Evolutionary conservation across 2,113 vertebrate species (phyloP).

Genomic region (Chlamydotis undulata): DNA sequence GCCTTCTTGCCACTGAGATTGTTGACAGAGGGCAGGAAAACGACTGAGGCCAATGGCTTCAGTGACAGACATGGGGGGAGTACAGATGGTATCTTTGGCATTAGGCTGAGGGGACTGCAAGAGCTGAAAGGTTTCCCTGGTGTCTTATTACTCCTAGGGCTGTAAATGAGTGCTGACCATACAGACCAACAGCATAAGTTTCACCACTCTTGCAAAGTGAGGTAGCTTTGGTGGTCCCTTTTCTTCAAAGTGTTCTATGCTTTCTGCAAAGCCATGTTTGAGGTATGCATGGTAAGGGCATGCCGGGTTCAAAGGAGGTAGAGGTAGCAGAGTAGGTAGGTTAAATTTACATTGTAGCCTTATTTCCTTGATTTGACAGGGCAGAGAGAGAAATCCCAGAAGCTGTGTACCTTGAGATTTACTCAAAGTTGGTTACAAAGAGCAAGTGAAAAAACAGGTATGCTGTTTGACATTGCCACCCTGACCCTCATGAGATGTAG

Average conservation of each 20-base stretch:
- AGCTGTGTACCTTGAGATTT: not conserved
- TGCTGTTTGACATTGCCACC: not conserved
- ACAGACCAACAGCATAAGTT: not conserved
- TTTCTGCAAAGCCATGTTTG: not conserved
- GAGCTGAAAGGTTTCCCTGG: not conserved
- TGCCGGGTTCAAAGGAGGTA: not conserved
- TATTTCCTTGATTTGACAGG: not conserved
- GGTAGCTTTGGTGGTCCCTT: not conserved
- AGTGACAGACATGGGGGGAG: not conserved
- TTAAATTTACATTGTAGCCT: not conserved
- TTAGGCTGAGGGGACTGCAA: not conserved
- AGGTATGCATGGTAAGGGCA: not conserved
- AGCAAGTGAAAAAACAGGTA: not conserved
- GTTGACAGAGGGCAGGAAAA: not conserved
- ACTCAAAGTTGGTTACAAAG: not conserved
- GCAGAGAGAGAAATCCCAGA: not conserved
- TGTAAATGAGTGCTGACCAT: not conserved
- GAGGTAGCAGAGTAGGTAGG: not conserved
- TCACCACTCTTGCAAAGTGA: not conserved
- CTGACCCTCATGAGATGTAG: not conserved
- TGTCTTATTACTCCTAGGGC: not conserved
- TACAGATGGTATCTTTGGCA: not conserved
- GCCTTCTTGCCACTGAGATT: not conserved
- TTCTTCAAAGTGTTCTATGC: not conserved
- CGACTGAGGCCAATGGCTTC: not conserved